Percentiles rank a stretch among this genome's conserved stretches.
Evolutionary conservation across 1,140 invertebrate species (phyloP).

Genomic region (Bombus affinis): DNA sequence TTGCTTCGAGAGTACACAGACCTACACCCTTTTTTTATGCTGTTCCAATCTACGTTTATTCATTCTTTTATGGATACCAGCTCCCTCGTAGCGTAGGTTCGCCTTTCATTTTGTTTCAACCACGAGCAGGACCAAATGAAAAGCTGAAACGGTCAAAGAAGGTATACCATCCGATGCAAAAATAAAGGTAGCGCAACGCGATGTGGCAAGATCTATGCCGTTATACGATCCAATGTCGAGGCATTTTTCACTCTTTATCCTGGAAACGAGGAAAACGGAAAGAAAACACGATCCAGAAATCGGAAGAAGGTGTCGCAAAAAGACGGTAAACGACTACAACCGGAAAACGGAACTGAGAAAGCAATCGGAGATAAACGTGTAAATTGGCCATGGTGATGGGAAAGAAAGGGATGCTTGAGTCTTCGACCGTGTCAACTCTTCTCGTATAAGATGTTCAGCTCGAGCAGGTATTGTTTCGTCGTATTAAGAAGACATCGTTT

Average conservation of each 20-base stretch:
- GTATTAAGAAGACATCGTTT: too few species aligned
- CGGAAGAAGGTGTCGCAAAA: not conserved
- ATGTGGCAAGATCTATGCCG: not conserved
- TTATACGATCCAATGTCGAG: not conserved
- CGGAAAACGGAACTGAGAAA: too few species aligned
- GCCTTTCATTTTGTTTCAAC: conserved; percentile 75
- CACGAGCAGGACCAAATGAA: conserved; percentile 65
- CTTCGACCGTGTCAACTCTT: too few species aligned
- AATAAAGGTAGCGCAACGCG: conserved; percentile 47
- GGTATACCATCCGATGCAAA: not conserved
- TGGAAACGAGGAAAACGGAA: not conserved
- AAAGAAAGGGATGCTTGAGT: too few species aligned
- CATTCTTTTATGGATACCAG: conserved; percentile 71
- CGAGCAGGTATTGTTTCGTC: too few species aligned
- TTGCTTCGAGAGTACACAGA: conserved; percentile 1
- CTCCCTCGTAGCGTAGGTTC: conserved; percentile 31
- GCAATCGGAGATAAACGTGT: too few species aligned
- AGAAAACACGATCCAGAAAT: not conserved
- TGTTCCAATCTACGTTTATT: conserved; percentile 77
- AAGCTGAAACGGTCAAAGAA: conserved; percentile 55
- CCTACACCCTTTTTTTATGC: conserved; percentile 64
- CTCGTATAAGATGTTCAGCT: too few species aligned
- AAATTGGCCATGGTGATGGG: too few species aligned
- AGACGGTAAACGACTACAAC: not conserved
- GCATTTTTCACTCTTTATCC: not conserved